phyloP scores from a whole-genome alignment of 2,113 vertebrate genomes.

The Scortum barcoo region DNA sequence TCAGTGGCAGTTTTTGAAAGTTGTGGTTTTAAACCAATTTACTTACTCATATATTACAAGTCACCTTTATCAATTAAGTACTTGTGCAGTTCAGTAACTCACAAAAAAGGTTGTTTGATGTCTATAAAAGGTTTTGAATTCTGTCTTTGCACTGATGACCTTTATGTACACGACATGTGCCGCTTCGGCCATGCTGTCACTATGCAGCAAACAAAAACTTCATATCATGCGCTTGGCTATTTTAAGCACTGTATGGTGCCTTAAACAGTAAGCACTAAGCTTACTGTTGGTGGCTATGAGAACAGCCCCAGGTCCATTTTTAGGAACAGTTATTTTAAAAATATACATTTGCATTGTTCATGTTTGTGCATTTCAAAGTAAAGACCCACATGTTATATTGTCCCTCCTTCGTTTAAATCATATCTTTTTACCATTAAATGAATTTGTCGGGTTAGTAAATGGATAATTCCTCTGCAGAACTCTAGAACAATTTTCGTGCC shows the following conservation, averaged over 20 bases:
- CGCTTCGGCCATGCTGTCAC: conserved; percentile 54
- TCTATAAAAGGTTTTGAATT: conserved; percentile 56
- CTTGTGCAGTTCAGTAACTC: neutral
- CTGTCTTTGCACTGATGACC: conserved; percentile 52
- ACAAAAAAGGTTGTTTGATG: neutral
- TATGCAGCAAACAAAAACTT: conserved; percentile 76
- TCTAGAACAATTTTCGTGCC: neutral
- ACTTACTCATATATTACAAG: neutral
- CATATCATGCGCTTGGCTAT: conserved; percentile 77
- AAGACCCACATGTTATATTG: neutral
- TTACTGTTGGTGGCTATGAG: conserved; percentile 34
- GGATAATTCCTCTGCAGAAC: neutral
- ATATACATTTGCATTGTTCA: neutral
- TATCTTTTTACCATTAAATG: neutral
- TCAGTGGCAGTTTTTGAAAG: neutral
- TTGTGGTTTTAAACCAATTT: neutral
- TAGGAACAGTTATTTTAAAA: neutral
- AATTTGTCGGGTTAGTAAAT: neutral
- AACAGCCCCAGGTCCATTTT: conserved; percentile 12
- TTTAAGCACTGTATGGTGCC: conserved; percentile 72
- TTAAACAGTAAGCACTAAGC: conserved; percentile 46
- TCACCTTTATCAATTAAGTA: neutral
- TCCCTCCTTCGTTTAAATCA: neutral
- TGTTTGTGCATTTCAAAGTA: neutral
- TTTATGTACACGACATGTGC: conserved; percentile 66